phyloP scores from a whole-genome alignment of 2,797 vertebrate species.

The Onychomys arenicola region DNA sequence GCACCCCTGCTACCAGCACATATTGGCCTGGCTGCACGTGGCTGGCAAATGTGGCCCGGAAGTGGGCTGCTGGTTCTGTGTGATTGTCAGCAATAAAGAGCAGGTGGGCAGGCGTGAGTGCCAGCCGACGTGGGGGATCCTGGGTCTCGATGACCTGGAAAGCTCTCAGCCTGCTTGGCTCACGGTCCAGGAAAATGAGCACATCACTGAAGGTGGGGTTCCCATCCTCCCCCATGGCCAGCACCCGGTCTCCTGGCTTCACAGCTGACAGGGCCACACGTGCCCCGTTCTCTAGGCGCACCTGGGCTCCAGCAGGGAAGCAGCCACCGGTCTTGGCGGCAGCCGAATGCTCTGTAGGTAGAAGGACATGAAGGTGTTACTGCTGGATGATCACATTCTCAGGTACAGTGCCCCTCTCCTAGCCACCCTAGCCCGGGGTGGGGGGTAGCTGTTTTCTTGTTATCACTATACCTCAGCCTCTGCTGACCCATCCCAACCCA shows the following conservation, averaged over 20 bases:
- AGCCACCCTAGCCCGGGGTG: neutral
- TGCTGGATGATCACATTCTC: neutral
- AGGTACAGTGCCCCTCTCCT: neutral
- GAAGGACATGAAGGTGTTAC: constrained; percentile 78
- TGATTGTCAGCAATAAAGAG: constrained; percentile 91
- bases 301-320: constrained; percentile 93
- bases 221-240: constrained; percentile 91
- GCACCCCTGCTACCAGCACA: constrained; percentile 87
- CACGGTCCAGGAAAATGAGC: constrained; percentile 94
- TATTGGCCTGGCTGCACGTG: constrained; percentile 93
- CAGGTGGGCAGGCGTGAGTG: constrained; percentile 95
- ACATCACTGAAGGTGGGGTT: constrained; percentile 94
- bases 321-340: constrained; percentile 99
- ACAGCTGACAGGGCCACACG: constrained; percentile 90
- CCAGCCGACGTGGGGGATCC: constrained; percentile 88
- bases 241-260: constrained; percentile 92
- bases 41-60: constrained; percentile 93
- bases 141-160: constrained; percentile 93
- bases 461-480: neutral
- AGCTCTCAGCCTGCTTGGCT: constrained; percentile 87
- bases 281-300: constrained; percentile 91
- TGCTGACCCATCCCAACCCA: neutral
- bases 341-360: constrained; percentile 94
- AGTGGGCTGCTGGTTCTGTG: constrained; percentile 82
- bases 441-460: neutral